These are phyloP conservation scores for Danio jaintianensis DNA, from an alignment of 2,797 vertebrate genomes.

Conservation along the genomic window DNA sequence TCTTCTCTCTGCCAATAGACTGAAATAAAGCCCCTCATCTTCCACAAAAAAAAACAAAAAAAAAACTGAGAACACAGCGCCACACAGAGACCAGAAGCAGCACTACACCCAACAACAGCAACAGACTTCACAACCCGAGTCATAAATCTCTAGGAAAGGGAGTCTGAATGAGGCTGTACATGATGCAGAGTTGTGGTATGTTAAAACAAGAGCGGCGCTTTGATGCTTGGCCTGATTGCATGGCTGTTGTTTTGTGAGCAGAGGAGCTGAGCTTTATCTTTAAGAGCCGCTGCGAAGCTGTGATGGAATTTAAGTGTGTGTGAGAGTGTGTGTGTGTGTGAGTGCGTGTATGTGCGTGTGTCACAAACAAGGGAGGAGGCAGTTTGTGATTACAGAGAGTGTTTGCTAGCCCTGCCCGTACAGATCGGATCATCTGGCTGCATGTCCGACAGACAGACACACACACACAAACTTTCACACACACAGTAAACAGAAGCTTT, in stretches of 20 bases:
- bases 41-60: slow-evolving; percentile 31
- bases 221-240: slow-evolving; percentile 59
- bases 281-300: slow-evolving; percentile 30
- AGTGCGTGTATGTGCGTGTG: slow-evolving; percentile 29
- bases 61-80: slow-evolving; percentile 76
- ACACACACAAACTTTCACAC: slow-evolving; percentile 18
- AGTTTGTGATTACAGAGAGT: slow-evolving; percentile 59
- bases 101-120: slow-evolving; percentile 51
- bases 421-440: slow-evolving; percentile 53
- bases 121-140: slow-evolving; percentile 42
- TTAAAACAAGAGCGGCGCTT: slow-evolving; percentile 58
- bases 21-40: slow-evolving; percentile 29
- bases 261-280: slow-evolving; percentile 59
- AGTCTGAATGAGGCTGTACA: slow-evolving; percentile 48
- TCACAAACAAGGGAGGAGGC: slow-evolving; percentile 41
- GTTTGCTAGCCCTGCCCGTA: slow-evolving; percentile 54
- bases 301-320: slow-evolving; percentile 53
- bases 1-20: slow-evolving; percentile 51
- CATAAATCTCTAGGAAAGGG: slow-evolving; percentile 53
- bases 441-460: slow-evolving; percentile 34
- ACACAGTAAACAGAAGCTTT: slow-evolving; percentile 25
- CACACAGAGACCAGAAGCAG: slow-evolving; percentile 70
- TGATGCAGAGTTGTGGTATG: slow-evolving; percentile 56
- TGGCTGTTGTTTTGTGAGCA: slow-evolving; percentile 57
- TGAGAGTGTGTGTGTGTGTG: slow-evolving; percentile 39